Percentiles rank a stretch among this genome's conserved stretches.
Conservation (phyloP, 1,140 invertebrate genomes). For the Lycorma delicatula region DNA sequence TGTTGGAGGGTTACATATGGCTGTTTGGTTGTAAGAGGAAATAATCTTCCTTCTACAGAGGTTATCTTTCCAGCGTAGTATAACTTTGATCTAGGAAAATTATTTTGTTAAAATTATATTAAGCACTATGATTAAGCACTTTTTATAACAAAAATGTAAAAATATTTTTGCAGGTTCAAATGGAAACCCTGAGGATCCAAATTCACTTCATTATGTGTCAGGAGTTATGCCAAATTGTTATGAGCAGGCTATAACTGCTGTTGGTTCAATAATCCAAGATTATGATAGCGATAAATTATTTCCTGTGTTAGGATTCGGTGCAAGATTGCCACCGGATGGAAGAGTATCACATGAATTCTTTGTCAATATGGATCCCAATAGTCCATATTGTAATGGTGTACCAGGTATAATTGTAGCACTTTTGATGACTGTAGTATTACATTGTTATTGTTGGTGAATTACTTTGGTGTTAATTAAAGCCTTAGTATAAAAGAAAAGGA, state of each 20-base stretch:
- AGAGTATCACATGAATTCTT: constrained; percentile 49
- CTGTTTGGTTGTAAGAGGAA: no score
- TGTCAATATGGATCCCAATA: constrained; percentile 47
- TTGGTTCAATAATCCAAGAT: constrained; percentile 56
- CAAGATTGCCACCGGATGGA: constrained; percentile 43
- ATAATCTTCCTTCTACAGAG: no score
- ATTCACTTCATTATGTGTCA: constrained; percentile 49
- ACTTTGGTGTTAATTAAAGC: no score
- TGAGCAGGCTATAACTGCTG: constrained; percentile 46
- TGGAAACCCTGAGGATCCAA: constrained; percentile 45
- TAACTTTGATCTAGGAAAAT: no score
- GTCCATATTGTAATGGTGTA: constrained; percentile 47
- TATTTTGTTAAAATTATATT: no score
- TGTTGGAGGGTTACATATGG: no score
- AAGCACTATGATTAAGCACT: no score
- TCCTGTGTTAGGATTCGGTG: constrained; percentile 49
- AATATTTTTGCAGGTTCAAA: constrained; percentile 56
- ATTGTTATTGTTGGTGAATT: constrained; percentile 39
- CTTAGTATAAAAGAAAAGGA: no score
- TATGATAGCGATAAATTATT: constrained; percentile 49
- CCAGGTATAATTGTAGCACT: constrained; percentile 22
- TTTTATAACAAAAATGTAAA: no score
- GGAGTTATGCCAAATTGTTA: constrained; percentile 45
- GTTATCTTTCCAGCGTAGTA: no score
- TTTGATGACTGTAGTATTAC: constrained; percentile 31